phyloP scores from a whole-genome alignment of 2,113 vertebrate species.

The Clarias magur region DNA sequence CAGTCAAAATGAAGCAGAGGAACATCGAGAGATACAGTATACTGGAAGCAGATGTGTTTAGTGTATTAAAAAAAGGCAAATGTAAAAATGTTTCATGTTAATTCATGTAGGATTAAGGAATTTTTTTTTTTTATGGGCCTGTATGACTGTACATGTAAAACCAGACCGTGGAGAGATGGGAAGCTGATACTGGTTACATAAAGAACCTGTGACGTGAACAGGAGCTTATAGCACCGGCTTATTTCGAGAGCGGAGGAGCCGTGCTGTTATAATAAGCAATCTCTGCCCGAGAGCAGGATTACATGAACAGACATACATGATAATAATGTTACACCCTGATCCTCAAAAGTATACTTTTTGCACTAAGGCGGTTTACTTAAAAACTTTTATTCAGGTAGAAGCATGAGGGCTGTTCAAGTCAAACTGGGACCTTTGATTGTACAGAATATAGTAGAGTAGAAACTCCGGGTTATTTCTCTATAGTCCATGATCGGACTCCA shows the following conservation, averaged over 20 bases:
- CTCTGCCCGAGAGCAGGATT: not conserved
- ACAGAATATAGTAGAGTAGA: too few relatives aligned
- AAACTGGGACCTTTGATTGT: too few relatives aligned
- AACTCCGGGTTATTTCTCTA: too few relatives aligned
- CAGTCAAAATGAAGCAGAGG: not conserved
- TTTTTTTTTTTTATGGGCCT: not conserved
- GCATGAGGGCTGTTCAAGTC: too few relatives aligned
- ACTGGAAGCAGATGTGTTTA: not conserved
- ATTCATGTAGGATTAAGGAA: not conserved
- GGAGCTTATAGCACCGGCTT: conserved; percentile 31
- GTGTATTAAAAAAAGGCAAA: not conserved
- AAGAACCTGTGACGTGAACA: conserved; percentile 22
- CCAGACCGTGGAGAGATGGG: not conserved
- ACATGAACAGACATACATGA: not conserved
- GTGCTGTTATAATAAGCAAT: conserved; percentile 32
- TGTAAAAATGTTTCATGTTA: not conserved
- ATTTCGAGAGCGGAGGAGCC: conserved; percentile 12
- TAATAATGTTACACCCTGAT: not conserved
- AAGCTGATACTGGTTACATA: conserved; percentile 39
- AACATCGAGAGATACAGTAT: not conserved
- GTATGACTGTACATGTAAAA: not conserved
- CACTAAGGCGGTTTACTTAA: not conserved
- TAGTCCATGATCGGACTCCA: too few relatives aligned
- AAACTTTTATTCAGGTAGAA: not conserved
- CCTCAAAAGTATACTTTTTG: not conserved